Evolutionary conservation across 2,797 vertebrate species (phyloP).

Genomic region (Propithecus perrieri): DNA sequence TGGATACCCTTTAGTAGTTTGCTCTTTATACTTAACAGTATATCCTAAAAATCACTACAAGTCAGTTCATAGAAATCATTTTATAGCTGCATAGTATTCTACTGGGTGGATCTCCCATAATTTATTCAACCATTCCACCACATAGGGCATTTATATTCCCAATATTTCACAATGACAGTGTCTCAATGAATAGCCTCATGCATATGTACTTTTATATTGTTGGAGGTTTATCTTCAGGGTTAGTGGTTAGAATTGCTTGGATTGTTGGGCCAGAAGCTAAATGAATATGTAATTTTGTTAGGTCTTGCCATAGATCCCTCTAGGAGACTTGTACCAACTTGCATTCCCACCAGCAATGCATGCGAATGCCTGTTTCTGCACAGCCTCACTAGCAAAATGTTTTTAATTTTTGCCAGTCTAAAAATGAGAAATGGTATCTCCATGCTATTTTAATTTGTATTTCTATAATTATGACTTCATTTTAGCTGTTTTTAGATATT

Average conservation of each 20-base stretch:
- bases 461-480: background rate
- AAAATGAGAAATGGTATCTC: background rate
- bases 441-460: background rate
- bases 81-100: background rate
- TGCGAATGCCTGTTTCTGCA: background rate
- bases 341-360: background rate
- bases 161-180: background rate
- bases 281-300: background rate
- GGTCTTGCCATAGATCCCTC: background rate
- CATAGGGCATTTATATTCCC: background rate
- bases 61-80: background rate
- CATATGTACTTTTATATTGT: background rate
- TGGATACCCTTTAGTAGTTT: background rate
- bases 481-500: background rate
- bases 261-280: background rate
- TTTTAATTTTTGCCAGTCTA: background rate
- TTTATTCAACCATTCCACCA: background rate
- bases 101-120: background rate
- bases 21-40: background rate
- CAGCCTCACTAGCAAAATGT: background rate
- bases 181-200: background rate
- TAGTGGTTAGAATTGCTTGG: background rate
- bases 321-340: too few species aligned
- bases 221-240: background rate
- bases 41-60: background rate